Conservation (phyloP, 1,140 invertebrate genomes). For the Dufourea novaeangliae region DNA sequence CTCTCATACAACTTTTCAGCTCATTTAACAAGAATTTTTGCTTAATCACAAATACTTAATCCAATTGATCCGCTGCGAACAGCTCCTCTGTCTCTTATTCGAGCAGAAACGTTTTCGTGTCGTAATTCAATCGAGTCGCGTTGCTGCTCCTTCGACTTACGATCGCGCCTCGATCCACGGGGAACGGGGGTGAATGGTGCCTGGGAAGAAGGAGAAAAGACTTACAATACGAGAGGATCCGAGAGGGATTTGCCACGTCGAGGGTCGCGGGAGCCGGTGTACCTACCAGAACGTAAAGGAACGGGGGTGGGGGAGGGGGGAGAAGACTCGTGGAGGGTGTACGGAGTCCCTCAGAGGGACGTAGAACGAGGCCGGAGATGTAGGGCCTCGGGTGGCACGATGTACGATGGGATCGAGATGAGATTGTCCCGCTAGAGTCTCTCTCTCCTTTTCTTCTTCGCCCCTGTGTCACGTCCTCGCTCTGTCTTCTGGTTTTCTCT, state of each 20-base stretch:
- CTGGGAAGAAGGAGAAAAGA: slow-evolving; percentile 46
- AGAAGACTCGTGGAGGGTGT: slow-evolving; percentile 62
- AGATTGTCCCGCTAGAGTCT: slow-evolving; percentile 78
- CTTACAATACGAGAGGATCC: slow-evolving; percentile 28
- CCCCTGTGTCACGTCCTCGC: background rate
- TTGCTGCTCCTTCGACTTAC: slow-evolving; percentile 29
- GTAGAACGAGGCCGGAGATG: slow-evolving; percentile 74
- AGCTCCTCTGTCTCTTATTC: background rate
- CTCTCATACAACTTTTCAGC: too few relatives aligned
- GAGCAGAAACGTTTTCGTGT: slow-evolving; percentile 2
- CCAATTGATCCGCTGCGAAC: too few relatives aligned
- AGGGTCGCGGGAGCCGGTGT: slow-evolving; percentile 74
- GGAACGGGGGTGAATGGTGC: background rate
- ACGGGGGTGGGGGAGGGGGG: slow-evolving; percentile 28
- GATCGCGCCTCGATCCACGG: slow-evolving; percentile 19
- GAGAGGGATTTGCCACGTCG: slow-evolving; percentile 75
- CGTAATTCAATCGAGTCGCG: slow-evolving; percentile 29
- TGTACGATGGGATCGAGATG: slow-evolving; percentile 81
- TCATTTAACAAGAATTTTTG: background rate
- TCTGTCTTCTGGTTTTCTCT: slow-evolving; percentile 24
- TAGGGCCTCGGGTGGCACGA: slow-evolving; percentile 79
- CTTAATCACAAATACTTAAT: background rate
- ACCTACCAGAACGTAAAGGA: slow-evolving; percentile 62
- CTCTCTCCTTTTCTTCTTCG: slow-evolving; percentile 27
- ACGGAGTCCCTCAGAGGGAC: slow-evolving; percentile 59